Base-by-base conservation (phyloP, 23 tunicate species). In the Trididemnum nubilum region DNA sequence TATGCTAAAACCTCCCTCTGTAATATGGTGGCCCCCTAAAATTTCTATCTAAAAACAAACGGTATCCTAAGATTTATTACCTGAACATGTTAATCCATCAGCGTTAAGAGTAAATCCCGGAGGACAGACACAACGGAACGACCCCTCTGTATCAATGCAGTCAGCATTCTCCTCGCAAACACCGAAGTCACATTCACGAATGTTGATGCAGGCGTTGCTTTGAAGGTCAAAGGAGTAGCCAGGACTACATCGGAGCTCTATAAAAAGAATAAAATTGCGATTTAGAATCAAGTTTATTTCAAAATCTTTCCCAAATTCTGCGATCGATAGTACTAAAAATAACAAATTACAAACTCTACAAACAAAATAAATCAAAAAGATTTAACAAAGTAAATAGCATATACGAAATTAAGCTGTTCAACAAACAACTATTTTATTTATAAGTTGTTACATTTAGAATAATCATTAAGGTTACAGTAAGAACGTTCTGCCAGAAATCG, bases 91-190 rank as follows among this genome's bases (percentile, higher is more conserved):
- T 0, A 58, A 51, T 35, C 98, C 90, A 26, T 91, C 80, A 21
- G 82, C 76, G 35, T 82, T 76, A 12, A 95, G 79, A 2, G 99
- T 95, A 35, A 90, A 78, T 29, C 89, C 90, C 0, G 78, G 64
- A 19, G 92, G 89, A 81, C 99, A 95, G 35, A 52, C 75, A 59
- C 99, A 95, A 49, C 52, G 31, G 84, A 90, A 95, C 9, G 99
- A 95, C 1, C 99, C 99, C 23, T 72, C 92, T 35, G 95, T 86
- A 34, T 95, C 91, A 23, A 73, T 50, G 36, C 99, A 95, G 30
- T 64, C 73, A 18, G 99, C 92, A 2, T 58, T 80, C 28, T 78
- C 57, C 9, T 84, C 85, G 66, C 98, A 93, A 5, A 71, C 63
- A 21, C 83, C 87, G 35, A 81, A 58, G 7, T 79, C 76, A 58